phyloP scores from a whole-genome alignment of 2,113 vertebrate species.

The Phalacrocorax pelagicus region DNA sequence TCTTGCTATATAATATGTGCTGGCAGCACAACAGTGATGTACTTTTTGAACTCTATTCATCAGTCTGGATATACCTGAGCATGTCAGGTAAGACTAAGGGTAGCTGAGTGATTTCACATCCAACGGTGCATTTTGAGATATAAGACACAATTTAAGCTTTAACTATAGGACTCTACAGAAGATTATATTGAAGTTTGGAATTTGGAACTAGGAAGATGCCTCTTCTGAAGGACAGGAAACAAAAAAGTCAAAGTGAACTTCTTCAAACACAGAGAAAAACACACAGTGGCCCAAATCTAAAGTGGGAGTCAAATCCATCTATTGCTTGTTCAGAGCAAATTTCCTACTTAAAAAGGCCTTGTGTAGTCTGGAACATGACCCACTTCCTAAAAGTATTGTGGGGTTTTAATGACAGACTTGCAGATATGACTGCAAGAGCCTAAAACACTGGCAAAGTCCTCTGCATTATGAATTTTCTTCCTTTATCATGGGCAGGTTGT shows the following conservation, averaged over 20 bases:
- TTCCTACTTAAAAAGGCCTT: neutral
- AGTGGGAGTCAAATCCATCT: neutral
- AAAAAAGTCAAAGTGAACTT: neutral
- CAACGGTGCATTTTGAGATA: neutral
- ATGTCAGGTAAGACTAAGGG: neutral
- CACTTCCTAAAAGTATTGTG: neutral
- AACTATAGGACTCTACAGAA: neutral
- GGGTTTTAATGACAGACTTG: neutral
- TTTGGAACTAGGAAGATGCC: neutral
- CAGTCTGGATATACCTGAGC: neutral
- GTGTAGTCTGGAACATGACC: neutral
- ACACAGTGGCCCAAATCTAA: neutral
- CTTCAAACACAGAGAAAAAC: neutral
- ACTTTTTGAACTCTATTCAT: neutral
- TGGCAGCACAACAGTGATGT: neutral
- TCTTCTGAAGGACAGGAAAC: neutral
- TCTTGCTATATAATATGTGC: neutral
- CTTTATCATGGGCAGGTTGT: neutral
- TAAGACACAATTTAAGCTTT: neutral
- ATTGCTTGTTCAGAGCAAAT: neutral
- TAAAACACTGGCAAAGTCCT: neutral
- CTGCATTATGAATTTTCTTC: neutral
- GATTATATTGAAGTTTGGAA: neutral
- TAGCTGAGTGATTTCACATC: neutral
- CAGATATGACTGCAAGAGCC: neutral